Base-by-base conservation (phyloP, 2,797 vertebrate species). In the Anniella stebbinsi region DNA sequence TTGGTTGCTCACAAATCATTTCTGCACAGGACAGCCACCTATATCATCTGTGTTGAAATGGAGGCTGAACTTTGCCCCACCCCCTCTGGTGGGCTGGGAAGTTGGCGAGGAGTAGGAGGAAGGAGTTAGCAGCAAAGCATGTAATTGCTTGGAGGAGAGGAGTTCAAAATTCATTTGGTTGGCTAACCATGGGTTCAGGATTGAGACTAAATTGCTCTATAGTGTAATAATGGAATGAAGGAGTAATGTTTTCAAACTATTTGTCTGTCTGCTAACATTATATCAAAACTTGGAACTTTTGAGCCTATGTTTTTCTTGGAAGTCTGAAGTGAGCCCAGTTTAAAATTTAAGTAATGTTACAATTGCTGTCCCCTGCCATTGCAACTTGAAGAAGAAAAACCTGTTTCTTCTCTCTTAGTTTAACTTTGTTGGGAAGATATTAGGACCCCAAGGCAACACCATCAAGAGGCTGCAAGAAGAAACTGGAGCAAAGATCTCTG, bases 391-490 rank as follows among this genome's bases (percentile, higher is more conserved):
- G 18, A 21, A 63, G 18, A 38, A 41, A 57, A 77, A 72, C 80
- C 0, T 73, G 36, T 54, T 33, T 51, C 6, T 2, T 12, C 92
- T 92, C 13, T 17, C 91, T 2, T 95, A 99, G 99, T 99, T 99
- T 90, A 99, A 99, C 95, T 99, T 99, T 92, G 99, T 99, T 51
- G 99, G 99, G 6, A 99, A 99, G 96, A 99, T 99, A 94, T 96
- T 99, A 94, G 99, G 99, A 90, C 99, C 99, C 21, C 99, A 99
- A 95, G 99, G 99, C n/a, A 99, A 98, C 97, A 99, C 99, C 82
- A 99, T 99, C 93, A 99, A 99, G 93, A 98, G 99, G 84, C 98
- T 99, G 11, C 99, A 99, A 93, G 99, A 99, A 81, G 99, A 99
- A 90, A 99, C 99, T 0, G 99, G 99, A 60, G 99, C 99, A 30